Evolutionary conservation across 1,140 invertebrate species (phyloP), one percentile per base, ranked within the genome.

Genomic region (Oppia nitens): DNA sequence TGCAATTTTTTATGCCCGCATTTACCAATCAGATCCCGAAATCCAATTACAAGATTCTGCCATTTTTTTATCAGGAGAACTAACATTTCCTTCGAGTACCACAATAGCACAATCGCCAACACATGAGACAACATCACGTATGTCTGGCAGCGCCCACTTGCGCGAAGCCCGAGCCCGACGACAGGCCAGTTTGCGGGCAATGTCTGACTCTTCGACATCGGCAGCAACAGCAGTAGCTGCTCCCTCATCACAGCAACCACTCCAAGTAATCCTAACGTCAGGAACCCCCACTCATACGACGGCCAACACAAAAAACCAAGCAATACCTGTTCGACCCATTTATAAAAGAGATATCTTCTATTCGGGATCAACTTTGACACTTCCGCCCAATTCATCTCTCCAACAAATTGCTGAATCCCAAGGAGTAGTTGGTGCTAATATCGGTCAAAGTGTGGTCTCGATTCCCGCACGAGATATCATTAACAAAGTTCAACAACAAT

Each of bases 321-420:
- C 62, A 14, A 52, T 64, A 53, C 69, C 93, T 73, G 83, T 93
- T 20, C 79, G 92, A 20, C 94, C 94, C 1, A 73, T 98, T 70
- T 94, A 91, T 4, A 77, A 91, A 48, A 95, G 95, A 72, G 94
- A 98, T 72, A 95, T 98, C 64, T 98, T 98, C 75, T 98, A 98
- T 74, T 90, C 91, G 14, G 93, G 94, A 25, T 92, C 87, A 26
- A 83, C 96, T 6, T 76, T 84, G 27, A 86, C 94, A 73, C 75
- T 96, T 53, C 87, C 86, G 0, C 85, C 94, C 72, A 95, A 26
- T 84, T 72, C 62, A 64, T 17, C 86, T 91, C 68, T 87, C 84
- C 57, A 89, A 93, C 70, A 89, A 88, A 64, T 89, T 89, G 9
- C 74, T 96, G n/a, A 79, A 83, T 29, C 84, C 83, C 61, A 90